Evolutionary conservation across 2,888 invertebrate genomes (phyloP).

Genomic region (Drosophila atripex): DNA sequence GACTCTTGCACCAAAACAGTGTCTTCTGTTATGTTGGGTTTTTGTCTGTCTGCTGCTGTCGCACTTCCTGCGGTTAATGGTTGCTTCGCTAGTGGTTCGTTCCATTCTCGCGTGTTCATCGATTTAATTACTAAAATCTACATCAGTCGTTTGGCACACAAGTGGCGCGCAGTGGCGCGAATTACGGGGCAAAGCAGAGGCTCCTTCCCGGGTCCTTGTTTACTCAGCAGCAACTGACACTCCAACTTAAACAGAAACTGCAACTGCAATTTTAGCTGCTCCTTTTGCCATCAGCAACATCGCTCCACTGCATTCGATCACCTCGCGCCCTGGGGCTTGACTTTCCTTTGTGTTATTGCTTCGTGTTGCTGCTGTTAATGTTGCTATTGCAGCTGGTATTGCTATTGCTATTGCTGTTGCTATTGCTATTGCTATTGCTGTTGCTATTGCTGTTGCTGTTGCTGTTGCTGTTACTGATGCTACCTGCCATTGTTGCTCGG

Average conservation of each 20-base stretch:
- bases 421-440: slow-evolving; percentile 10
- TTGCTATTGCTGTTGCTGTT: slow-evolving; percentile 3
- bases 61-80: slow-evolving; percentile 3
- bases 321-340: slow-evolving; percentile 3
- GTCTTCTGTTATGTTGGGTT: slow-evolving; percentile 2
- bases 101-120: slow-evolving; percentile 42
- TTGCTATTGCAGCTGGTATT: slow-evolving; percentile 3
- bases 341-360: slow-evolving; percentile 16
- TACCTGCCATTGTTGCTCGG: slow-evolving; percentile 15
- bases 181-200: neutral
- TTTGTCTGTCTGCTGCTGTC: neutral
- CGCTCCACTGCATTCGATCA: neutral
- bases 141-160: slow-evolving; percentile 84
- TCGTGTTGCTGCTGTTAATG: slow-evolving; percentile 6
- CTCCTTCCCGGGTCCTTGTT: slow-evolving; percentile 1
- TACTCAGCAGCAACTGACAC: slow-evolving; percentile 1
- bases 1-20: slow-evolving; percentile 1
- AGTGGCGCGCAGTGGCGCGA: slow-evolving; percentile 50
- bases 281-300: neutral
- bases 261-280: neutral
- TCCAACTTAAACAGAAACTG: neutral
- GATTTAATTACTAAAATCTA: slow-evolving; percentile 77
- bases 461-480: slow-evolving; percentile 8
- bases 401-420: slow-evolving; percentile 1
- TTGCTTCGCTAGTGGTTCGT: slow-evolving; percentile 14